phyloP scores from a whole-genome alignment of 2,797 vertebrate species.

The Pterois miles region DNA sequence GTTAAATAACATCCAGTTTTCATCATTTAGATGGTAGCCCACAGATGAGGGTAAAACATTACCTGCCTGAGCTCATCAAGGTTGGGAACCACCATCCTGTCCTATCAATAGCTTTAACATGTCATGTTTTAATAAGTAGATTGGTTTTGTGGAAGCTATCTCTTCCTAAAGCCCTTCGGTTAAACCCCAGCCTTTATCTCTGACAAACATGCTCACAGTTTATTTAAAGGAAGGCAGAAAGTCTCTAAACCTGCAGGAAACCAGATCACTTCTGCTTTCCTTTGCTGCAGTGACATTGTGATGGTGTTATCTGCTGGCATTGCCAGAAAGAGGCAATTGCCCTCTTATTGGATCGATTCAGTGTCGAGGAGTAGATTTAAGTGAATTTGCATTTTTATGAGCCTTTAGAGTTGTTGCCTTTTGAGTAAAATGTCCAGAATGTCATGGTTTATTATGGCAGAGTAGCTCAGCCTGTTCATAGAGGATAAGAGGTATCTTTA shows the following conservation, averaged over 20 bases:
- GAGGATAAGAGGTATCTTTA: constrained; percentile 14
- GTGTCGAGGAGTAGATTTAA: neutral
- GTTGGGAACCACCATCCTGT: neutral
- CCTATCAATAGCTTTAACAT: neutral
- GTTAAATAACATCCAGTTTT: neutral
- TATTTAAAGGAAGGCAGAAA: neutral
- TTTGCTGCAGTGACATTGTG: neutral
- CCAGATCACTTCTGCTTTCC: constrained; percentile 64
- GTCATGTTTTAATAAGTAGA: neutral
- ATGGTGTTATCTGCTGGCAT: neutral
- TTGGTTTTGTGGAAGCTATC: neutral
- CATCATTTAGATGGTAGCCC: neutral
- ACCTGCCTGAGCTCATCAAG: neutral
- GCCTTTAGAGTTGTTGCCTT: neutral
- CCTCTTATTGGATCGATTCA: neutral
- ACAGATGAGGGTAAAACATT: neutral
- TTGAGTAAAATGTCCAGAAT: neutral
- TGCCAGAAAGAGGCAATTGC: neutral
- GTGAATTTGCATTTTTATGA: constrained; percentile 10
- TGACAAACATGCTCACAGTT: constrained; percentile 4
- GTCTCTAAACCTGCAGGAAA: constrained; percentile 33
- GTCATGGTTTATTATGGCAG: neutral
- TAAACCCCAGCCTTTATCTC: constrained; percentile 2
- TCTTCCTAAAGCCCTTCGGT: neutral
- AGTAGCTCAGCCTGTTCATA: constrained; percentile 4